Conservation (phyloP, 2,888 invertebrate species). For the Microplitis manilae region DNA sequence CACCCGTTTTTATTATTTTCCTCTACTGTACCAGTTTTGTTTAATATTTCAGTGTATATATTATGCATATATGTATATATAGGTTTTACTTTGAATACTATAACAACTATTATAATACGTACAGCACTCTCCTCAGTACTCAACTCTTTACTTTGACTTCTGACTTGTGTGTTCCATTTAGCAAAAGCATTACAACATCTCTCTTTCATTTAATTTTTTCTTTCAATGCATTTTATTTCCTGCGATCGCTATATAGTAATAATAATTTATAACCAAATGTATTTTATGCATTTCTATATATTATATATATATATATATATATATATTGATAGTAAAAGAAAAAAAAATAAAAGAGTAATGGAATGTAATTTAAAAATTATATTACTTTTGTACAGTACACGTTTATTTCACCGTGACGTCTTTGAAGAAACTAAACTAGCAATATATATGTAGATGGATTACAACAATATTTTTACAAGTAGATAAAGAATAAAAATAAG, state of each 20-base stretch:
- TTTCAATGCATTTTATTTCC: slow-evolving; percentile 6
- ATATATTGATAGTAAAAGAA: neutral
- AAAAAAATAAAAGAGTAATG: neutral
- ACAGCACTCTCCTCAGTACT: slow-evolving; percentile 12
- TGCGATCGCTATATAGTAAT: neutral
- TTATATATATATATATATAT: neutral
- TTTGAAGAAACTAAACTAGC: slow-evolving; percentile 1
- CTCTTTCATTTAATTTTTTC: slow-evolving; percentile 4
- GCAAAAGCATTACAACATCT: slow-evolving; percentile 9
- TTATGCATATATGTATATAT: neutral
- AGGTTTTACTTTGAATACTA: slow-evolving; percentile 17
- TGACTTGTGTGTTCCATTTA: slow-evolving; percentile 3
- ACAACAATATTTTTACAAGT: neutral
- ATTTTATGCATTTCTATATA: neutral
- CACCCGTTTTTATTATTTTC: slow-evolving; percentile 22
- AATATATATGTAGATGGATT: slow-evolving; percentile 8
- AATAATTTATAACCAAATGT: slow-evolving; percentile 10
- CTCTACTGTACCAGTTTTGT: slow-evolving; percentile 3
- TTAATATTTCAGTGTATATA: slow-evolving; percentile 4
- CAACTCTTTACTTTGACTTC: slow-evolving; percentile 1
- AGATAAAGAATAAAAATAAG: neutral
- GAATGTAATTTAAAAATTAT: neutral
- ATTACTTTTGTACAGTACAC: neutral
- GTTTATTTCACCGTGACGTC: slow-evolving; percentile 3
- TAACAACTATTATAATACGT: slow-evolving; percentile 20